Evolutionary conservation across 1,140 invertebrate genomes (phyloP).

Genomic region (Orius insidiosus): DNA sequence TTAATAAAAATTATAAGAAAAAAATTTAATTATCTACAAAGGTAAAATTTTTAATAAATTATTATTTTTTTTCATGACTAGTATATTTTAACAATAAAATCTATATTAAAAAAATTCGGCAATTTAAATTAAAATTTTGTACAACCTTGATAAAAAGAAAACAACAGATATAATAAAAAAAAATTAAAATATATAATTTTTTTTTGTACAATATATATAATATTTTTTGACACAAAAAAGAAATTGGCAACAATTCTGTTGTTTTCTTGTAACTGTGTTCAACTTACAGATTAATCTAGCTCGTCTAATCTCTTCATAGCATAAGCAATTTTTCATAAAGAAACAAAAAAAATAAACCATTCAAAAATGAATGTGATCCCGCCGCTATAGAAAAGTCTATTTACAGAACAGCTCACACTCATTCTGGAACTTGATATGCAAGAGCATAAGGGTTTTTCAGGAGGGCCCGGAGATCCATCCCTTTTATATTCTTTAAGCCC

Average conservation of each 20-base stretch:
- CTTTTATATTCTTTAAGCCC: background rate
- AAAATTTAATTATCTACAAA: background rate
- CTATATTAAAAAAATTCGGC: constrained; percentile 2
- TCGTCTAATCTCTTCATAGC: constrained; percentile 8
- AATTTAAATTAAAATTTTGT: constrained; percentile 3
- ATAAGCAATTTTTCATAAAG: background rate
- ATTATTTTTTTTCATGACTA: no score
- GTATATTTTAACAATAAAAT: no score
- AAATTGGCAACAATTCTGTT: constrained; percentile 7
- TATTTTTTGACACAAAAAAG: background rate
- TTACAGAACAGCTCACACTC: constrained; percentile 6
- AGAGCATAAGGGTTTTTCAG: constrained; percentile 6
- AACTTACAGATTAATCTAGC: constrained; percentile 4
- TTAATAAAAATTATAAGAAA: constrained; percentile 1
- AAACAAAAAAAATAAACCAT: background rate
- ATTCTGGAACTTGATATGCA: constrained; percentile 12
- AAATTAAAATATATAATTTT: background rate
- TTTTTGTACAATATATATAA: background rate
- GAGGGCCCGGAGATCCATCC: no score
- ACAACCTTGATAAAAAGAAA: constrained; percentile 3
- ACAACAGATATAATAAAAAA: constrained; percentile 4
- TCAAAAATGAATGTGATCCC: constrained; percentile 6
- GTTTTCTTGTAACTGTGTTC: constrained; percentile 10
- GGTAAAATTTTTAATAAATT: no score
- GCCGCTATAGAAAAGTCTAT: constrained; percentile 5